phyloP scores from a whole-genome alignment of 2,797 vertebrate species.

The Vireo griseus region DNA sequence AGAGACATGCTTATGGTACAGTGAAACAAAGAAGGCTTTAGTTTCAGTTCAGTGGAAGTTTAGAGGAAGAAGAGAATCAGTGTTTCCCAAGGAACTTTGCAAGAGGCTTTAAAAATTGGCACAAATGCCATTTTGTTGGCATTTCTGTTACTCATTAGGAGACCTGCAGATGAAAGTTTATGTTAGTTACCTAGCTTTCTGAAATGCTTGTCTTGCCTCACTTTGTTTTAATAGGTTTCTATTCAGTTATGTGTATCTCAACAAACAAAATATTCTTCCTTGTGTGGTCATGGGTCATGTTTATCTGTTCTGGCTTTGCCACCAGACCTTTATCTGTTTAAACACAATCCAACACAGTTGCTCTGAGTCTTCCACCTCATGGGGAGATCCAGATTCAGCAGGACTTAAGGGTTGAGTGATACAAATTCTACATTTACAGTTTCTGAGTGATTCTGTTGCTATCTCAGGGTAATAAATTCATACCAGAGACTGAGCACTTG shows the following conservation, averaged over 20 bases:
- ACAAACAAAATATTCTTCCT: conserved; percentile 32
- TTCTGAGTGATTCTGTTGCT: not conserved
- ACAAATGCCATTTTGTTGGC: conserved; percentile 9
- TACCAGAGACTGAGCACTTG: not conserved
- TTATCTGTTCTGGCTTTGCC: conserved; percentile 4
- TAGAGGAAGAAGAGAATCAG: not conserved
- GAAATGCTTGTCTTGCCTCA: conserved; percentile 18
- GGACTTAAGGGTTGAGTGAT: not conserved
- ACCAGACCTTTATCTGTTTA: not conserved
- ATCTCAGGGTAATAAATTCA: not conserved
- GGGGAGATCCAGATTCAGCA: not conserved
- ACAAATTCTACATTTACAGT: not conserved
- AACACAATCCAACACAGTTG: not conserved
- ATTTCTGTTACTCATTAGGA: conserved; percentile 36
- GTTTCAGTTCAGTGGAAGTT: conserved; percentile 29
- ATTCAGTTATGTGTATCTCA: conserved; percentile 12
- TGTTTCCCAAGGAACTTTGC: conserved; percentile 27
- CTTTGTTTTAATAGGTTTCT: conserved; percentile 48
- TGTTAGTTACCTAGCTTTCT: not conserved
- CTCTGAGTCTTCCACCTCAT: not conserved
- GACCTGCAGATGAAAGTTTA: not conserved
- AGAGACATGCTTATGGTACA: not conserved
- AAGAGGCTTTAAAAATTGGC: conserved; percentile 12
- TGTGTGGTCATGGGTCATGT: conserved; percentile 5
- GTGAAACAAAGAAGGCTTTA: not conserved